Evolutionary conservation across 1,140 invertebrate genomes (phyloP).

Genomic region (Pseudomyrmex cubaensis): DNA sequence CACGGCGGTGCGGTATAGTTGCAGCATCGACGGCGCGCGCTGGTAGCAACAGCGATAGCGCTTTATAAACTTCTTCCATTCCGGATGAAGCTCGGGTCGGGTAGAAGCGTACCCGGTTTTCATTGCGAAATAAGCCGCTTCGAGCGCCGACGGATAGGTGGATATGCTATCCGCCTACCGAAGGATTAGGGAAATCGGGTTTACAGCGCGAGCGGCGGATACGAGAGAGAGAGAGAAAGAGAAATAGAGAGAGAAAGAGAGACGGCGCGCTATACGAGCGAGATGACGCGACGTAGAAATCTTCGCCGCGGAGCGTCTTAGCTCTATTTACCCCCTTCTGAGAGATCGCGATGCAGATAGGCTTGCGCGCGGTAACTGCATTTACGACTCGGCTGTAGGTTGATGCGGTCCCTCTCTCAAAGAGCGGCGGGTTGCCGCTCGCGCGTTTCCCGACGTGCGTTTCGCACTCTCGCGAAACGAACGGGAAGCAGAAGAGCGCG

Average conservation of each 20-base stretch:
- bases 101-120: conserved; percentile 56
- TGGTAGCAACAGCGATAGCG: conserved; percentile 16
- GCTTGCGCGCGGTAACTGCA: conserved; percentile 61
- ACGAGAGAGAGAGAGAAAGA: not conserved
- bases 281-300: conserved; percentile 55
- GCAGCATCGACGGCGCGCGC: not conserved
- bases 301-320: conserved; percentile 61
- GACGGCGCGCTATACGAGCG: conserved; percentile 4
- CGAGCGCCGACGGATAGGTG: conserved; percentile 48
- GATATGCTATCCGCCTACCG: conserved; percentile 65
- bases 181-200: conserved; percentile 72
- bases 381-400: conserved; percentile 49
- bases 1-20: conserved; percentile 30
- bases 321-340: conserved; percentile 63
- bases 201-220: conserved; percentile 37
- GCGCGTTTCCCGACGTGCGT: not conserved
- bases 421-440: conserved; percentile 45
- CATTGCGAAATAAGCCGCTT: conserved; percentile 69
- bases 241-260: no score
- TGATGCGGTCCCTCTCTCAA: conserved; percentile 68
- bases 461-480: not conserved
- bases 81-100: conserved; percentile 38
- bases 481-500: not conserved
- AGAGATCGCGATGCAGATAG: conserved; percentile 67
- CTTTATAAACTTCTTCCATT: conserved; percentile 62